Evolutionary conservation across 2,888 invertebrate genomes (phyloP), one percentile per base, ranked within the genome.

Genomic region (Heteropelma amictum): DNA sequence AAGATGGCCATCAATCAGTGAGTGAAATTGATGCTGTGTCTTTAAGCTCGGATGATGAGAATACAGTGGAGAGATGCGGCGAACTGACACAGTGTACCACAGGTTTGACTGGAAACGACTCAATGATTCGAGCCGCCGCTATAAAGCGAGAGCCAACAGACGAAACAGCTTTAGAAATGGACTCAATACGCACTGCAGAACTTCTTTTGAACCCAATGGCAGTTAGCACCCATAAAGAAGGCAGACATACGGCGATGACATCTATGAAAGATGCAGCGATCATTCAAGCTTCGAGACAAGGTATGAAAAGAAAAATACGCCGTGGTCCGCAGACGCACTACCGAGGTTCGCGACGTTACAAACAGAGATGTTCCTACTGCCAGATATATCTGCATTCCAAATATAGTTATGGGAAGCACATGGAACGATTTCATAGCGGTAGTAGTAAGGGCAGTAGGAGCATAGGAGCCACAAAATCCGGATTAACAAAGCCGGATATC

Each of bases 141-240:
- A 89, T 92, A 28, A 92, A 91, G 80, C 89, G 89, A 75, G 92
- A 91, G 65, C 80, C 90, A 4, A 73, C 89, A 87, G 83, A 84
- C 1, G 83, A 83, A 12, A 45, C 12, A 5, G 47, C 49, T 14
- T 33, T 42, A 42, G 86, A 86, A 47, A 64, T 81, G 35, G 85
- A 85, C 19, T 85, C 86, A 0, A 67, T 79, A 0, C 78, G 81
- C 23, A 79, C 67, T 2, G 77, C 78, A 8, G 84, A 86, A 56
- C 72, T 89, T 3, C 65, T 88, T 10, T 72, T 81, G 1, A 89
- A 86, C 77, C 85, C 86, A 0, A 78, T 86, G 74, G 84, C 86
- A 1, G 74, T 77, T 0, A 60, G 45, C 0, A 65, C 67, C 1
- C 77, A 71, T 21, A 81, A 82, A 33, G 84, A 82, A 0, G 86